Percentiles rank a stretch among this genome's conserved stretches.
These are phyloP conservation scores for Desmodus rotundus DNA, from an alignment of 2,113 vertebrate species.

Conservation along the genomic window DNA sequence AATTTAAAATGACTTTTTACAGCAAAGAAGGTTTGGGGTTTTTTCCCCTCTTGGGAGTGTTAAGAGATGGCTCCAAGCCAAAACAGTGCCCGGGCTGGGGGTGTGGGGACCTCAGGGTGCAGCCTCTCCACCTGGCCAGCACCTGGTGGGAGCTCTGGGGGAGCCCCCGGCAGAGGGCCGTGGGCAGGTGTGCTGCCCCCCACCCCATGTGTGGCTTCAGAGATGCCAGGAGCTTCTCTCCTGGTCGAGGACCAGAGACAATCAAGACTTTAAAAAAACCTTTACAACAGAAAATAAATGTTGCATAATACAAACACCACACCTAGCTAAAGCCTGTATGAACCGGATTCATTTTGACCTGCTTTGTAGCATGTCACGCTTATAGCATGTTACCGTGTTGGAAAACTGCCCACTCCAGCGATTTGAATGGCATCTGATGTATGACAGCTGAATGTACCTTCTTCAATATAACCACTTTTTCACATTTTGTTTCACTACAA, in stretches of 20 bases:
- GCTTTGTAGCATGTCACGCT: not conserved
- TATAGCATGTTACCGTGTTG: not conserved
- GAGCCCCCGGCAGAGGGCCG: fast-evolving
- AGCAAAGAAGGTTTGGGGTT: not conserved
- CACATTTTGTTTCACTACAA: not conserved
- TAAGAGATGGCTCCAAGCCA: too few species aligned
- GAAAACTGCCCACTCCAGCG: not conserved
- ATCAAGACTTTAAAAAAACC: not conserved
- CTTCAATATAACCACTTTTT: not conserved
- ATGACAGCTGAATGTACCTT: not conserved
- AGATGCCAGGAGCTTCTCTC: not conserved
- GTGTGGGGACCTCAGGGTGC: not conserved
- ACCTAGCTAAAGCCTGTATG: not conserved
- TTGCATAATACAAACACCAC: not conserved
- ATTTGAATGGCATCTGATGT: too few species aligned
- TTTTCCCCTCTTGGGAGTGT: not conserved
- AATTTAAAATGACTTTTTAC: not conserved
- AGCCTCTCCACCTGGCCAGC: not conserved
- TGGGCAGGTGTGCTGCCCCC: too few species aligned
- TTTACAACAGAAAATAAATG: not conserved
- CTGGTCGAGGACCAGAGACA: not conserved
- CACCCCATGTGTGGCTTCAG: not conserved
- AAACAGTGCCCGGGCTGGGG: not conserved
- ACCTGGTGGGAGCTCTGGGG: not conserved
- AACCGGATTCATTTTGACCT: fast-evolving